Conservation (phyloP, 2,888 invertebrate species). For the Lamellibrachia columna region DNA sequence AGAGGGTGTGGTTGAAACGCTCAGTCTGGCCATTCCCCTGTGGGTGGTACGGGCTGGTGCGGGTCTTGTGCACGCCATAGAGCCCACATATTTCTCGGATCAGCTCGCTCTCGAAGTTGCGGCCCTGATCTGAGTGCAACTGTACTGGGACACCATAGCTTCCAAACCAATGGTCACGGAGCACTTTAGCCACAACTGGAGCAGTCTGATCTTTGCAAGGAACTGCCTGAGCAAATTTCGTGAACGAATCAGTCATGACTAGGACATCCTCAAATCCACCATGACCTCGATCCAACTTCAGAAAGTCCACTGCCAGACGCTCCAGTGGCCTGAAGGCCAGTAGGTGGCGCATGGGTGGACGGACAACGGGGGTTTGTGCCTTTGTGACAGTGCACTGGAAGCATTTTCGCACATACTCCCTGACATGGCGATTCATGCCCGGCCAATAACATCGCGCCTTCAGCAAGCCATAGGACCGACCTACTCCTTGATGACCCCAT, state of each 20-base stretch:
- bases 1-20: background rate
- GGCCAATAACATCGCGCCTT: conserved; percentile 42
- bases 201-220: conserved; percentile 40
- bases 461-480: conserved; percentile 18
- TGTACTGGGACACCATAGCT: conserved; percentile 33
- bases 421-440: conserved; percentile 35
- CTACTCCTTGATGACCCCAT: conserved; percentile 6
- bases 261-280: conserved; percentile 43
- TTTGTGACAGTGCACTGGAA: conserved; percentile 35
- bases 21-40: background rate
- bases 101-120: background rate
- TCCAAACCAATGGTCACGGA: conserved; percentile 41
- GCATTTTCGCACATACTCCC: conserved; percentile 32
- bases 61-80: background rate
- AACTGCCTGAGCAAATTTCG: conserved; percentile 38
- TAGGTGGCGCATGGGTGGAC: conserved; percentile 34
- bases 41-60: conserved; percentile 7
- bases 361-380: background rate
- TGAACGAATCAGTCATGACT: conserved; percentile 45
- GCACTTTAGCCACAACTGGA: conserved; percentile 35
- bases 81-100: background rate
- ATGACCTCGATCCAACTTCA: conserved; percentile 36
- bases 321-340: conserved; percentile 40
- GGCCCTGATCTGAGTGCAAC: background rate
- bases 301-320: conserved; percentile 44